phyloP scores from a whole-genome alignment of 2,888 invertebrate species.

The Lydus trimaculatus region DNA sequence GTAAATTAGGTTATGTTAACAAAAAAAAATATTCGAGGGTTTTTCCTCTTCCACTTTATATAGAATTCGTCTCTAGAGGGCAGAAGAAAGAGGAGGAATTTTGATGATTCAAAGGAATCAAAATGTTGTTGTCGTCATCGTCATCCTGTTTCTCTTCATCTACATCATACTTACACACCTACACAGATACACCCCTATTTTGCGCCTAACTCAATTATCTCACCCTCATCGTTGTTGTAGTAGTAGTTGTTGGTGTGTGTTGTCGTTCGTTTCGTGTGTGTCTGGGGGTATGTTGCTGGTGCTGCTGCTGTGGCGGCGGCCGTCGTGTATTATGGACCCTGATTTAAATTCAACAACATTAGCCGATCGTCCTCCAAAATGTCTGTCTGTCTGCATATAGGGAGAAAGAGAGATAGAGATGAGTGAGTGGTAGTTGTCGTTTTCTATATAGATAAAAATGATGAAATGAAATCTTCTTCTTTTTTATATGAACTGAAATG shows the following conservation, averaged over 20 bases:
- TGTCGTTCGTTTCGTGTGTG: background rate
- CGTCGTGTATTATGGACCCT: constrained; percentile 49
- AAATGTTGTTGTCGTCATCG: background rate
- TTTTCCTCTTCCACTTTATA: background rate
- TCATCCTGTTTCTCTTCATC: background rate
- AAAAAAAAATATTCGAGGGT: background rate
- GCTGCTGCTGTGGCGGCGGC: constrained; percentile 27
- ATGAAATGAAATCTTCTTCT: background rate
- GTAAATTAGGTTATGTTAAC: background rate
- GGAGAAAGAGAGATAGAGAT: background rate
- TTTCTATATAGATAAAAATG: background rate
- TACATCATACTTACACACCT: background rate
- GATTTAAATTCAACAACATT: constrained; percentile 51
- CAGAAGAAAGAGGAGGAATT: background rate
- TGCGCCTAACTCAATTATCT: constrained; percentile 24
- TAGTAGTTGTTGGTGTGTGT: too few species aligned
- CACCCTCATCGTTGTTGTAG: constrained; percentile 16
- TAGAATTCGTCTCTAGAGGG: too few species aligned
- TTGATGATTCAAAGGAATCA: constrained; percentile 1
- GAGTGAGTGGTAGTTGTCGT: background rate
- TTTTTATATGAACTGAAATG: constrained; percentile 13
- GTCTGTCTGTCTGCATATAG: background rate
- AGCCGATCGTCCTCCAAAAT: constrained; percentile 13
- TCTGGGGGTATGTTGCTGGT: background rate
- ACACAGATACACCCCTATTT: background rate